phyloP scores from a whole-genome alignment of 2,113 vertebrate genomes.

The Hemiprocne comata region DNA sequence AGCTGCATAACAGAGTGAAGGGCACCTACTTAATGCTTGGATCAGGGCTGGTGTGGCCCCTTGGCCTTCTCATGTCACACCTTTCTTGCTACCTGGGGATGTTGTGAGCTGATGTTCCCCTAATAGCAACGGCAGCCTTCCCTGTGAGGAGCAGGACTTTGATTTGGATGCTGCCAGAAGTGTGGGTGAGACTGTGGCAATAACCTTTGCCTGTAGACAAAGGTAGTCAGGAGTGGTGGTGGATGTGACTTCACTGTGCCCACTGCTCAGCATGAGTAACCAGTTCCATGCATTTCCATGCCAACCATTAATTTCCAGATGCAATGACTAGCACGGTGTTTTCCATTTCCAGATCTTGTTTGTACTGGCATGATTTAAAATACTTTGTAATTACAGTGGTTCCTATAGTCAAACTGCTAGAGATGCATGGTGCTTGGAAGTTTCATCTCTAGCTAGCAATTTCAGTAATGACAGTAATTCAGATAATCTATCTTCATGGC shows the following conservation, averaged over 20 bases:
- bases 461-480: constrained; percentile 80
- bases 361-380: constrained; percentile 74
- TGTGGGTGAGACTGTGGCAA: constrained; percentile 47
- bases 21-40: background rate
- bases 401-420: constrained; percentile 11
- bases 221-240: background rate
- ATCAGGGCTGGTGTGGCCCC: background rate
- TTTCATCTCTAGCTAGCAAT: constrained; percentile 71
- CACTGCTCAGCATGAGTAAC: constrained; percentile 44
- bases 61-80: background rate
- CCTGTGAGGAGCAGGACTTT: background rate
- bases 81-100: background rate
- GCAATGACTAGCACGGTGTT: background rate
- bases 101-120: background rate
- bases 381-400: constrained; percentile 75
- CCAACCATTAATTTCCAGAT: constrained; percentile 45
- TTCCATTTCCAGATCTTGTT: constrained; percentile 70
- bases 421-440: constrained; percentile 1
- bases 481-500: constrained; percentile 69
- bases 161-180: background rate
- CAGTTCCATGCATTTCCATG: constrained; percentile 30
- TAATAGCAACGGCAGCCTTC: rapidly evolving
- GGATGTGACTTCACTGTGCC: constrained; percentile 24
- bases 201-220: background rate
- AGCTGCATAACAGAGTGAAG: background rate